Base-by-base conservation (phyloP, 2,888 invertebrate species). In the Eupithecia dodoneata region DNA sequence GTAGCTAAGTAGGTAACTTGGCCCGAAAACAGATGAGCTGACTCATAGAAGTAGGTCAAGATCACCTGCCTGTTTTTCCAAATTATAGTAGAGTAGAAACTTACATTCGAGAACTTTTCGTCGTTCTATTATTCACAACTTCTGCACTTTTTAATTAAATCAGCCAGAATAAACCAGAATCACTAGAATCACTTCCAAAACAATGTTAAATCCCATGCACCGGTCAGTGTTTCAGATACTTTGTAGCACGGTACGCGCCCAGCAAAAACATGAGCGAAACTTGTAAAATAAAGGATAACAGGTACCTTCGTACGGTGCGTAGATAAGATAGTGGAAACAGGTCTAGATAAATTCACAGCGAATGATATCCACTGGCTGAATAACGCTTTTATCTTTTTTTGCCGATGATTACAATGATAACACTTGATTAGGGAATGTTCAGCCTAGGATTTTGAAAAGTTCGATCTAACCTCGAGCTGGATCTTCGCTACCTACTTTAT, bases 321-420 rank as follows among this genome's bases (percentile, higher is more conserved):
- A 81, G 95, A 95, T 94, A 94, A 95, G 95, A 95, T 95, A 94
- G 91, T 91, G 87, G 82, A 92, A 93, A 94, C 93, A 93, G 94
- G 94, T 94, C 94, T 94, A 94, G 95, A 94, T 94, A 95, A 94
- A 93, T 92, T 93, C 85, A 89, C 90, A 89, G 85, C 90, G 84
- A 88, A 89, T 89, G 93, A 92, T 92, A 92, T 87, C 87, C 87
- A 83, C 86, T 85, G 85, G 84, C 81, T 81, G 79, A 81, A 45
- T 72, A 63, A 73, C 82, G 82, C 85, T 90, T 44, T 45, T 45
- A 91, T 92, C 90, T 89, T 84, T 91, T 92, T 92, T 93, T 84
- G 88, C 89, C 86, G 83, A 89, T 87, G 94, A 93, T 93, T 94
- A 93, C 89, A 79, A 79, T 77, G 93, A 93, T 93, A 93, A 86